Percentiles rank a stretch among this genome's conserved stretches.
phyloP scores from a whole-genome alignment of 2,888 invertebrate genomes.

The Hypselothyrea guttata region DNA sequence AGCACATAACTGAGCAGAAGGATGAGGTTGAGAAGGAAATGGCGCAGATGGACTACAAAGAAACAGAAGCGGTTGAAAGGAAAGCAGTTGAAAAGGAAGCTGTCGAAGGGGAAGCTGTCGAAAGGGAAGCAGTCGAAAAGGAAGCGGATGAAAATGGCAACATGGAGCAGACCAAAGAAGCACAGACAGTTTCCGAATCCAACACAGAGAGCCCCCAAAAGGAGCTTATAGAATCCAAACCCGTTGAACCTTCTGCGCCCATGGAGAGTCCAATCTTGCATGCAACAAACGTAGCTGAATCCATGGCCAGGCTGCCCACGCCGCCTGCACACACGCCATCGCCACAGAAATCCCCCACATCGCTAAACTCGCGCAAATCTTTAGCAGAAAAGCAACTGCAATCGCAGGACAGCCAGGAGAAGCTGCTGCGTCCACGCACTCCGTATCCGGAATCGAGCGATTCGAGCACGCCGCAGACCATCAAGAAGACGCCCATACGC shows the following conservation, averaged over 20 bases:
- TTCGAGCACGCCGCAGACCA: conserved; percentile 64
- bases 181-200: neutral
- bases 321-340: conserved; percentile 45
- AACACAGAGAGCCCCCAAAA: neutral
- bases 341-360: conserved; percentile 62
- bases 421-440: conserved; percentile 76
- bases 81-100: too few species aligned
- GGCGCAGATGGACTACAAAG: too few species aligned
- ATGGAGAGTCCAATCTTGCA: conserved; percentile 28
- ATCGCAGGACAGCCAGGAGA: conserved; percentile 43
- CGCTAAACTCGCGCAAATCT: conserved; percentile 60
- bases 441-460: conserved; percentile 79
- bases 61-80: too few species aligned
- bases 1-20: conserved; percentile 51
- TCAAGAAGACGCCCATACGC: conserved; percentile 69
- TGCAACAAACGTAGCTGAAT: neutral
- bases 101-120: too few species aligned
- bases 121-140: too few species aligned
- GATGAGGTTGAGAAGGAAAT: neutral
- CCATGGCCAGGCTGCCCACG: conserved; percentile 45
- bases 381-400: conserved; percentile 50
- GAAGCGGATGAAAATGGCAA: neutral
- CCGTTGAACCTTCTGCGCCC: conserved; percentile 53
- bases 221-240: neutral
- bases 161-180: conserved; percentile 8